A percentile compares a stretch with the other conserved stretches of the same genome.
phyloP scores from a whole-genome alignment of 2,113 vertebrate genomes.

The Gulo gulo region DNA sequence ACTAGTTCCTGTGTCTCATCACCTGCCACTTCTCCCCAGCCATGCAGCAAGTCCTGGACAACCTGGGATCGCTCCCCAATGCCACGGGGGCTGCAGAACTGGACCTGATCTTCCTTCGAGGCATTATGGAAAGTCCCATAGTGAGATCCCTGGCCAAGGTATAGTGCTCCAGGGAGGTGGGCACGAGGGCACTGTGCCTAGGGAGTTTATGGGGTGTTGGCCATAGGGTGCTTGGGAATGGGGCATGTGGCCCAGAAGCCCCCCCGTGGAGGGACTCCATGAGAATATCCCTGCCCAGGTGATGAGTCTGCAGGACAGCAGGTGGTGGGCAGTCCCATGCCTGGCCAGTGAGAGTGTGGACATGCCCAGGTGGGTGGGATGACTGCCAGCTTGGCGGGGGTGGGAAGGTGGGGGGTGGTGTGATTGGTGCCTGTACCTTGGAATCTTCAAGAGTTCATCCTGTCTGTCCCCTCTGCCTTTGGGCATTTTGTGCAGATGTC shows the following conservation, averaged over 20 bases:
- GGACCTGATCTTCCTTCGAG: constrained; percentile 95
- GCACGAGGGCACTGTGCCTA: not conserved
- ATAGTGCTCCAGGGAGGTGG: not conserved
- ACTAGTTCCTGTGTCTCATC: not conserved
- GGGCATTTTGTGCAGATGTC: not conserved
- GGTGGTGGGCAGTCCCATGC: not conserved
- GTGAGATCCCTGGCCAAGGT: constrained; percentile 86
- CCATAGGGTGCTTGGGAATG: not conserved
- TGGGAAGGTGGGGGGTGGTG: too few species aligned
- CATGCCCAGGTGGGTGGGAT: not conserved
- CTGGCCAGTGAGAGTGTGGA: not conserved
- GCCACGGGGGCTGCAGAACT: constrained; percentile 92
- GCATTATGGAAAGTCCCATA: constrained; percentile 97
- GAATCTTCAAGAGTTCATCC: not conserved
- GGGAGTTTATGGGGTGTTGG: not conserved
- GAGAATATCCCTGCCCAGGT: not conserved
- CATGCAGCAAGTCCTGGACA: constrained; percentile 95
- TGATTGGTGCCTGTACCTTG: not conserved
- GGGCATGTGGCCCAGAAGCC: not conserved
- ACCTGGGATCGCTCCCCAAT: constrained; percentile 92
- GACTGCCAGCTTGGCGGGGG: not conserved
- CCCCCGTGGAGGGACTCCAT: too few species aligned
- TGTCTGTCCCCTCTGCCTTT: not conserved
- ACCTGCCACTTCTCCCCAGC: constrained; percentile 75
- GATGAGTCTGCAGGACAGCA: not conserved